Base-by-base conservation (phyloP, 2,113 vertebrate genomes). In the Telmatochromis sp. region DNA sequence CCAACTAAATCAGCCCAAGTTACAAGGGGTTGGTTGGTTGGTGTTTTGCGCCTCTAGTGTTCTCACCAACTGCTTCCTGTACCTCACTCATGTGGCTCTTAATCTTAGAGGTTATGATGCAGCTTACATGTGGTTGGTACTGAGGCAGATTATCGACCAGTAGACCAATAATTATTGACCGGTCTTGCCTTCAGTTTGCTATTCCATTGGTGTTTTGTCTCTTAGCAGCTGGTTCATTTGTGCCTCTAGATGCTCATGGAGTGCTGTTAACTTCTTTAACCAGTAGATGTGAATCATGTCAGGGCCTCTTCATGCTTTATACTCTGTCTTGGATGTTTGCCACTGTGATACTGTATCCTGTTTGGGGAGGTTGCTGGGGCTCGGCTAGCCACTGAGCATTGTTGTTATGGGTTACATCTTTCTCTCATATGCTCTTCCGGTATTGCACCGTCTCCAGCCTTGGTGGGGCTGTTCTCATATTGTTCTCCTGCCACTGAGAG, bases 241-340 rank as follows among this genome's bases (percentile, higher is more conserved):
- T 63, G 58, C 15, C 0, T 0, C 1, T 19, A 60, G 28, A 63
- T 63, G 58, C 58, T 11, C 58, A 63, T 33, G 58, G 28, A 63
- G 28, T 33, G 58, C 58, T 2, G 5, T 63, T 19, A 19, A 33
- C 9, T 33, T 33, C 58, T 33, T 33, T 33, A 33, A 63, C 58
- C 31, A 35, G 58, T 7, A 35, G 31, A 0, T 11, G 15, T 35
- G 1, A 35, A 35, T 35, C 0, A 63, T 63, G 31, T 63, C 58
- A 33, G 28, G 28, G 15, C 58, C 58, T 0, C 58, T 7, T 35
- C 28, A 5, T 63, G 58, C 15, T 63, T 2, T 5, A 2, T 63
- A 35, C 58, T 35, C 31, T 7, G 9, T 35, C 31, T 11, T 0
- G 58, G 58, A 63, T 63, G 28, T 60, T 28, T 60, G 1, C 5